Conservation (phyloP, 2,113 vertebrate species). For the Bujurquina vittata region DNA sequence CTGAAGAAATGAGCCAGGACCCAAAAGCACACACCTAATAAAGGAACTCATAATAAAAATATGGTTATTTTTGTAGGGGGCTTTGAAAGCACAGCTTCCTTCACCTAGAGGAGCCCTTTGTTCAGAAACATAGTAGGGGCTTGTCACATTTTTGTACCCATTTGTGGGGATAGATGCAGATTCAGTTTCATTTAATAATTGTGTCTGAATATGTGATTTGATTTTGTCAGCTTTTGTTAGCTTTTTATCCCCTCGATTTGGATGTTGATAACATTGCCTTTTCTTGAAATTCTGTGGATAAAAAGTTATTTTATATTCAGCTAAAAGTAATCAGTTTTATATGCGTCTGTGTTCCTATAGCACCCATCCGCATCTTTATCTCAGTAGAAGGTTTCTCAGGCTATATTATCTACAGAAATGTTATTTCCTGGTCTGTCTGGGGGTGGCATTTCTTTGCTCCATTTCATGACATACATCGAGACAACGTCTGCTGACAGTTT, state of each 20-base stretch:
- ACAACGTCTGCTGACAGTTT: constrained; percentile 63
- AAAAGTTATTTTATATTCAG: neutral
- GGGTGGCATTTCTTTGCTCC: constrained; percentile 73
- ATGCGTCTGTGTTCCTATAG: neutral
- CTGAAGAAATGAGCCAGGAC: constrained; percentile 73
- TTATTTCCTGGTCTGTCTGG: constrained; percentile 65
- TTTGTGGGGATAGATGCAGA: neutral
- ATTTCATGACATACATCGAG: constrained; percentile 67
- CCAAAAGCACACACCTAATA: constrained; percentile 83
- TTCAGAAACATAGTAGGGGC: constrained; percentile 5
- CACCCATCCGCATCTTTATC: constrained; percentile 32
- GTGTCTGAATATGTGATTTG: neutral
- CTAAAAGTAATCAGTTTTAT: constrained; percentile 11
- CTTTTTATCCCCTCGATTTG: neutral
- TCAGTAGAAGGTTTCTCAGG: constrained; percentile 13
- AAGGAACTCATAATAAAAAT: constrained; percentile 77
- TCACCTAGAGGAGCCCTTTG: constrained; percentile 43
- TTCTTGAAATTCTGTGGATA: neutral
- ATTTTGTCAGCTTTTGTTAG: neutral
- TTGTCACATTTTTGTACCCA: constrained; percentile 30
- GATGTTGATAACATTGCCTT: neutral
- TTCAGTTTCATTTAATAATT: constrained; percentile 13
- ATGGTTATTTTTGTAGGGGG: constrained; percentile 69
- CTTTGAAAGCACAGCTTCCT: constrained; percentile 42
- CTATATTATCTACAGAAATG: constrained; percentile 65